phyloP scores from a whole-genome alignment of 64 coral and sea anemone species.

The Anthopleura sola region DNA sequence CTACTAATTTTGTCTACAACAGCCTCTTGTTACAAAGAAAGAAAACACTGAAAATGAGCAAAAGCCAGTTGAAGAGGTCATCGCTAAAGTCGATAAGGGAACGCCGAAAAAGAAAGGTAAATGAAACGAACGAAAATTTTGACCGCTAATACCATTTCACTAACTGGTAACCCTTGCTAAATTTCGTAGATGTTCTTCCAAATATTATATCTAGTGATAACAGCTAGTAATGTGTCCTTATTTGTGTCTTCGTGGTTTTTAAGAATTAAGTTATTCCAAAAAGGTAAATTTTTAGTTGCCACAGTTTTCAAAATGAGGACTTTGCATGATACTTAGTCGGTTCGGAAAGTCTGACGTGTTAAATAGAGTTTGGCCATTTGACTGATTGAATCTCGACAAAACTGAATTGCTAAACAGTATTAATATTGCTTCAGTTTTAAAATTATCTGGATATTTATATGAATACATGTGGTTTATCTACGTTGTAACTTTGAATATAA shows the following conservation, averaged over 20 bases:
- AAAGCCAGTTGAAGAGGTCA: conserved; percentile 18
- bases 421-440: background rate
- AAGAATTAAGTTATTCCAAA: background rate
- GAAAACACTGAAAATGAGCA: conserved; percentile 64
- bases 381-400: background rate
- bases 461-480: background rate
- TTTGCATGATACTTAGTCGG: background rate
- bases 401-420: conserved; percentile 10
- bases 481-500: background rate
- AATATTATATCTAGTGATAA: background rate
- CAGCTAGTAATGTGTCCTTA: background rate
- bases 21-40: conserved; percentile 37
- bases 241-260: background rate
- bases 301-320: background rate
- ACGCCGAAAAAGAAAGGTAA: conserved; percentile 75
- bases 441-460: background rate
- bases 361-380: conserved; percentile 20
- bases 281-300: background rate
- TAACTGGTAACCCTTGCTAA: background rate
- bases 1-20: background rate
- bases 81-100: conserved; percentile 22
- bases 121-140: background rate
- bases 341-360: conserved; percentile 9
- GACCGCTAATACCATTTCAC: background rate
- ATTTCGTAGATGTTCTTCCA: background rate